Evolutionary conservation across 2,888 invertebrate genomes (phyloP), one percentile per base, ranked within the genome.

Genomic region (Colostygia pectinataria): DNA sequence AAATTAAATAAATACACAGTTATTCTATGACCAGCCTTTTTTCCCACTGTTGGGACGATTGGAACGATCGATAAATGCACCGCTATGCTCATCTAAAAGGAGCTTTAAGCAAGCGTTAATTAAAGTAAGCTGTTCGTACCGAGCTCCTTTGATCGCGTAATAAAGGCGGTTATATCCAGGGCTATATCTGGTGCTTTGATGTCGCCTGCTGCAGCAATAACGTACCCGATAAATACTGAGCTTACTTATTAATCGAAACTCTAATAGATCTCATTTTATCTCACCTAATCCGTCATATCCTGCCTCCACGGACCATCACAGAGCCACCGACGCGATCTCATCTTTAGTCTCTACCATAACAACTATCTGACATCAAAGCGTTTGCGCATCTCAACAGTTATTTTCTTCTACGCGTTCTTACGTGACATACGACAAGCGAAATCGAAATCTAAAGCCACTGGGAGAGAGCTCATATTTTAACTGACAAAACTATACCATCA

Each of bases 161-260:
- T 57, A 53, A 57, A 50, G 52, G 29, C 34, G 51, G 42, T 38
- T 57, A 49, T 49, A 53, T 38, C 44, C 8, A 34, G 47, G 24
- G 31, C 18, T 32, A 15, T 32, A 32, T 32, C 15, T 14, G 32
- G 15, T 4, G 15, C 53, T 59, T 59, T 57, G 59, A 59, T 52
- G 57, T 55, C 42, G 15, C 41, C 7, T 31, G 37, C n/a, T n/a
- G n/a, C n/a, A n/a, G n/a, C n/a, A n/a, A n/a, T n/a, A n/a, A n/a
- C n/a, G n/a, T n/a, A n/a, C n/a, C n/a, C n/a, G n/a, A n/a, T n/a
- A n/a, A n/a, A n/a, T n/a, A n/a, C n/a, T n/a, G n/a, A n/a, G n/a
- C n/a, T n/a, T n/a, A n/a, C n/a, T n/a, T n/a, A n/a, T n/a, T n/a
- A n/a, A n/a, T n/a, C n/a, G n/a, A 24, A 34, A 44, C 15, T 31